Evolutionary conservation across 2,797 vertebrate genomes (phyloP).

Genomic region (Catharus ustulatus): DNA sequence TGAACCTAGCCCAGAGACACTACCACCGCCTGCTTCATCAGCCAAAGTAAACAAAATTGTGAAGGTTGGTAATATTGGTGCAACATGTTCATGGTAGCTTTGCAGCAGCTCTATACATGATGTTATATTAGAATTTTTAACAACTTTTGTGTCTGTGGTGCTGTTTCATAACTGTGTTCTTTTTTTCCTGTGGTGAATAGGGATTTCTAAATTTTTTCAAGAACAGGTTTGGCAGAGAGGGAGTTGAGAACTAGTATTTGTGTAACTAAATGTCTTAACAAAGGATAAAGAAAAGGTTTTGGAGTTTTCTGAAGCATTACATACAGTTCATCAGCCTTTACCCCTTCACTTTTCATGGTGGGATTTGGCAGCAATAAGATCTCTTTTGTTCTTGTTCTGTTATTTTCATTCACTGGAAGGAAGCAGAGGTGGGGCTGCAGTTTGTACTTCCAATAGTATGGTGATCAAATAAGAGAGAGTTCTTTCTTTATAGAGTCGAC

Average conservation of each 20-base stretch:
- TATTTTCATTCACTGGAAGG: constrained; percentile 18
- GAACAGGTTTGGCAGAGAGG: neutral
- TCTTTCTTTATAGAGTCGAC: constrained; percentile 81
- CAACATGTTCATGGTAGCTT: neutral
- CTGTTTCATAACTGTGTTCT: neutral
- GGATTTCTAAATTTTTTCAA: neutral
- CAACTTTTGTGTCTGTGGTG: neutral
- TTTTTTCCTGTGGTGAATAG: neutral
- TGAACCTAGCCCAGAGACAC: constrained; percentile 85
- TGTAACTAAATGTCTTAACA: neutral
- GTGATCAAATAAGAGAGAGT: neutral
- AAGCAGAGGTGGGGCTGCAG: neutral
- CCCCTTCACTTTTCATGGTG: neutral
- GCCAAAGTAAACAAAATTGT: constrained; percentile 89
- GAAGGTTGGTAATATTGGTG: constrained; percentile 82
- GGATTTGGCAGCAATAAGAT: neutral
- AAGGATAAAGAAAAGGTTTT: neutral
- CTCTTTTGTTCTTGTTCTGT: fast-evolving
- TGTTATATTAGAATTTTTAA: neutral
- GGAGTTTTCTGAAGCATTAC: neutral
- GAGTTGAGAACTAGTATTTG: neutral
- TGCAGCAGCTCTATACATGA: neutral
- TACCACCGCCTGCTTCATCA: constrained; percentile 84
- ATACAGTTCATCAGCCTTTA: neutral
- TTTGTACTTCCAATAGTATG: neutral